Base-by-base conservation (phyloP, 2,797 vertebrate species). In the Pangasius macronema region DNA sequence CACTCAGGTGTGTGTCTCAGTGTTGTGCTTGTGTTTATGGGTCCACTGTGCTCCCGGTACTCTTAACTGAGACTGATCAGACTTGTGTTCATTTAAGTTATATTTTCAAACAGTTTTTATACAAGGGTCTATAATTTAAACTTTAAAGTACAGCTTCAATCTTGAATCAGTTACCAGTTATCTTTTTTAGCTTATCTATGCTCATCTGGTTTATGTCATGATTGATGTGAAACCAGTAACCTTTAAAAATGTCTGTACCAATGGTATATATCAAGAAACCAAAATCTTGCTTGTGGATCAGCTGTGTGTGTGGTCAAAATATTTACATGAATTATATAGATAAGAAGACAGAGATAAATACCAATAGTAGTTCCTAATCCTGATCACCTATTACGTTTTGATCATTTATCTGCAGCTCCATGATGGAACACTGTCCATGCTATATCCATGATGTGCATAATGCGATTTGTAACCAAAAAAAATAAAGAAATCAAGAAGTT, bases 1-100 rank as follows among this genome's bases (percentile, higher is more conserved):
- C 87, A 88, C 84, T 65, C 84, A 20, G 68, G 79, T 73, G 88
- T 68, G 83, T 79, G 57, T 67, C 30, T 24, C 1, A 1, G 53
- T 49, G 53, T 59, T 86, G 30, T 49, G 59, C 39, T 57, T 46
- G 49, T 39, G 30, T 85, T 83, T 86, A 84, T 83, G 36, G 63
- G 61, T 79, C 59, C 59, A 68, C 46, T 85, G 27, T 55, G 39
- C 36, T 36, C 63, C 53, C 14, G 27, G 10, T 55, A 42, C 14
- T 53, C 11, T 72, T 57, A 55, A n/a, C 30, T 18, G 6, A 30
- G 14, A 4, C 30, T 68, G 30, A 33, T 68, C 63, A 24, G 30
- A 24, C 36, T 24, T 33, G n/a, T 53, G 20, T 68, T 82, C 57
- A n/a, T 63, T 63, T 27, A 82, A 63, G 24, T n/a, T n/a, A 63